Percentiles rank a stretch among this genome's conserved stretches.
Evolutionary conservation across 2,888 invertebrate species (phyloP).

Genomic region (Luperina testacea): DNA sequence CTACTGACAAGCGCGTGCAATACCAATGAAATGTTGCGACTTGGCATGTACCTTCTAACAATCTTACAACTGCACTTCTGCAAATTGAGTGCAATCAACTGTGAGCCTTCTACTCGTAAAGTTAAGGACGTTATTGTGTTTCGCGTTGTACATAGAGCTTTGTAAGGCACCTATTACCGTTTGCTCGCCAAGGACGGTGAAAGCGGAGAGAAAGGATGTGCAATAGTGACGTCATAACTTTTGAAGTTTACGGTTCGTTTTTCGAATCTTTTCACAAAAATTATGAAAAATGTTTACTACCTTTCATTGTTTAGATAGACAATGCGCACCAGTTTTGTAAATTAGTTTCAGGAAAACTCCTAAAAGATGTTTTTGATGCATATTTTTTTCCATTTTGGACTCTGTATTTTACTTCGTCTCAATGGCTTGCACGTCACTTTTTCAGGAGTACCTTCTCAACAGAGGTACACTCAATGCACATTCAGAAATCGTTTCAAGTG

Average conservation of each 20-base stretch:
- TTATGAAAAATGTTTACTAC: background rate
- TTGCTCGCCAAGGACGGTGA: conserved; percentile 86
- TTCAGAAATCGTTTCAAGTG: background rate
- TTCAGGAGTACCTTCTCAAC: background rate
- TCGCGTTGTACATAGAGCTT: conserved; percentile 47
- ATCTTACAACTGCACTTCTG: conserved; percentile 38
- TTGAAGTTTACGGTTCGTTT: conserved; percentile 59
- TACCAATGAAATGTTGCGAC: conserved; percentile 64
- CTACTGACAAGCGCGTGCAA: conserved; percentile 55
- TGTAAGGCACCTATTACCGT: conserved; percentile 70
- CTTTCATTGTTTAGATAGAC: background rate
- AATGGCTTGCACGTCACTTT: background rate
- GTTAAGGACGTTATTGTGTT: conserved; percentile 51
- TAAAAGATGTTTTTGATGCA: background rate
- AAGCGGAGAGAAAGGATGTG: conserved; percentile 87
- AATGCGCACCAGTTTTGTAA: background rate
- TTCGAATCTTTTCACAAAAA: conserved; percentile 1
- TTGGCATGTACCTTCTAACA: conserved; percentile 55
- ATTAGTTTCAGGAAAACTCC: background rate
- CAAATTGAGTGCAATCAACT: conserved; percentile 44
- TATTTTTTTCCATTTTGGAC: background rate
- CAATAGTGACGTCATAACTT: conserved; percentile 75
- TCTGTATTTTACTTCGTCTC: background rate
- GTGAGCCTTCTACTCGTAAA: conserved; percentile 44
- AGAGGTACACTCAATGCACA: background rate